A percentile compares a stretch with the other conserved stretches of the same genome.
phyloP scores from a whole-genome alignment of 2,888 invertebrate genomes.

The Julus scanicus region DNA sequence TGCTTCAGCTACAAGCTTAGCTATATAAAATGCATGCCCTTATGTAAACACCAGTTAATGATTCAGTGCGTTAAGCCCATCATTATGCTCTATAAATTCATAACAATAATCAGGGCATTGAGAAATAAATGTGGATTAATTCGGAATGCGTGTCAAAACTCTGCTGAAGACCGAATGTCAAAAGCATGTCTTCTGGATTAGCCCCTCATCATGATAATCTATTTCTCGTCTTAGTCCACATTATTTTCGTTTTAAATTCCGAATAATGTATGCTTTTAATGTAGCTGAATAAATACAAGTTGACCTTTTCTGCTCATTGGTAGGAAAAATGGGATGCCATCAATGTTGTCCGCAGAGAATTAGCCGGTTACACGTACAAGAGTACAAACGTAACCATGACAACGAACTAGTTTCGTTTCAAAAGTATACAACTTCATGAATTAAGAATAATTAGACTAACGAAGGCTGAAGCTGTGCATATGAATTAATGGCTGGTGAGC shows the following conservation, averaged over 20 bases:
- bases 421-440: background rate
- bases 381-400: background rate
- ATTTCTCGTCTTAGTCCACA: background rate
- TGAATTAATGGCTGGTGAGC: background rate
- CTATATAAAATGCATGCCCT: background rate
- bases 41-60: conserved; percentile 41
- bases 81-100: conserved; percentile 39
- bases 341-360: background rate
- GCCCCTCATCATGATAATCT: background rate
- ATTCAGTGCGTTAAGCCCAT: conserved; percentile 43
- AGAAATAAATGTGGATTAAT: conserved; percentile 15
- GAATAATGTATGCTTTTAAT: background rate
- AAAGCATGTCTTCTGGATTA: background rate
- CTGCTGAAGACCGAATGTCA: background rate
- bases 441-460: background rate
- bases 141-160: background rate
- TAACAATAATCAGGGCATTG: conserved; percentile 44
- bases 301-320: background rate
- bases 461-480: background rate
- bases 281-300: background rate
- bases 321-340: background rate
- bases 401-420: background rate
- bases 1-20: background rate
- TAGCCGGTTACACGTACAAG: background rate
- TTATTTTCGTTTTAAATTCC: background rate